Evolutionary conservation across 2,888 invertebrate species (phyloP).

Genomic region (Sphecodes monilicornis): DNA sequence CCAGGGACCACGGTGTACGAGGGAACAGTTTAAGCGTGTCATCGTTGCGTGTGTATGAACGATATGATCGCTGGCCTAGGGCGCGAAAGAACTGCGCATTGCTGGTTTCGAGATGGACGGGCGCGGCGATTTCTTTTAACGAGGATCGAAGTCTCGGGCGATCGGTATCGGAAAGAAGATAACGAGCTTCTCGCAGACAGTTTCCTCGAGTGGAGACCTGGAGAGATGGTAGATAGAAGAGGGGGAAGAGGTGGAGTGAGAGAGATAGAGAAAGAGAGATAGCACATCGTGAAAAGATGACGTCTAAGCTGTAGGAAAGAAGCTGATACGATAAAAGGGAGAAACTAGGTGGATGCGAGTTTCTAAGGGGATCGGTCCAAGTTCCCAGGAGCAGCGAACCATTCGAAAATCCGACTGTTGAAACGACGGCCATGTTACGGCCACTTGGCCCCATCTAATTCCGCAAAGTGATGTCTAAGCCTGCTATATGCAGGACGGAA

Average conservation of each 20-base stretch:
- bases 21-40: constrained; percentile 51
- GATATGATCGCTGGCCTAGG: constrained; percentile 29
- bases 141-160: constrained; percentile 2
- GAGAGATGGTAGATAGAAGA: not conserved
- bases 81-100: constrained; percentile 43
- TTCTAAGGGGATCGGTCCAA: constrained; percentile 50
- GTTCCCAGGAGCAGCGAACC: constrained; percentile 48
- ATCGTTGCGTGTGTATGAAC: constrained; percentile 51
- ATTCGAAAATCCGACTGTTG: constrained; percentile 54
- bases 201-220: not conserved
- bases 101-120: not conserved
- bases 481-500: constrained; percentile 79
- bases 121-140: not conserved
- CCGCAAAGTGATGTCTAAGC: constrained; percentile 81
- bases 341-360: constrained; percentile 32
- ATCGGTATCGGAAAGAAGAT: constrained; percentile 16
- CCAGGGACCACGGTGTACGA: constrained; percentile 28
- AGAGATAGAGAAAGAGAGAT: not conserved
- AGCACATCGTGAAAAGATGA: constrained; percentile 8
- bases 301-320: constrained; percentile 15
- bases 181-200: constrained; percentile 1
- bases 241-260: not conserved
- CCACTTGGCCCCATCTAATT: constrained; percentile 77
- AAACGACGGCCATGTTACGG: constrained; percentile 59
- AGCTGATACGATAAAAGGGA: constrained; percentile 48